phyloP scores from a whole-genome alignment of 2,797 vertebrate genomes.

The Atherinosoma microstoma region DNA sequence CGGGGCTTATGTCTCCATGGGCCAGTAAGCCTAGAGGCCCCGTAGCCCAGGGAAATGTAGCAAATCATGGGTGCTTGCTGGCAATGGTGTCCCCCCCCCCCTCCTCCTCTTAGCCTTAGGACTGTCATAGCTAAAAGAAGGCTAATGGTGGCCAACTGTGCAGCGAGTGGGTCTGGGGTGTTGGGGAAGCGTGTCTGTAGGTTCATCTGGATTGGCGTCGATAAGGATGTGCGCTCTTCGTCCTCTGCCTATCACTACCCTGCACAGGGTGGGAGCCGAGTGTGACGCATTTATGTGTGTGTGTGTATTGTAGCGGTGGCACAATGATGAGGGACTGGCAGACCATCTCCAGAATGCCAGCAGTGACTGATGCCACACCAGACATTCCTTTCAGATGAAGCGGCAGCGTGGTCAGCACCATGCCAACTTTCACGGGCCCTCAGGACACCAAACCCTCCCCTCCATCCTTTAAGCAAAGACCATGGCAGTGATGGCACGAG shows the following conservation, averaged over 20 bases:
- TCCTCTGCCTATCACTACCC: slow-evolving; percentile 83
- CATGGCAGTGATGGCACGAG: slow-evolving; percentile 53
- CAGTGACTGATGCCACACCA: slow-evolving; percentile 83
- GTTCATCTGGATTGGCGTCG: slow-evolving; percentile 87
- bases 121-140: slow-evolving; percentile 79
- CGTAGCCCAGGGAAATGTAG: slow-evolving; percentile 78
- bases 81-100: slow-evolving; percentile 62
- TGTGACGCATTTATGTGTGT: slow-evolving; percentile 62
- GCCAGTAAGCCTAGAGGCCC: slow-evolving; percentile 84
- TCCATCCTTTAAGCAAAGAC: slow-evolving; percentile 59
- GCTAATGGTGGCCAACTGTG: slow-evolving; percentile 83
- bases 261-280: slow-evolving; percentile 76
- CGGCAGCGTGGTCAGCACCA: slow-evolving; percentile 63
- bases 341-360: slow-evolving; percentile 77
- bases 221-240: slow-evolving; percentile 83
- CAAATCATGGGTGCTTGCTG: slow-evolving; percentile 84
- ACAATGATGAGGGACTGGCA: slow-evolving; percentile 76
- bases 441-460: slow-evolving; percentile 42
- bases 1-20: slow-evolving; percentile 83
- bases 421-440: slow-evolving; percentile 72
- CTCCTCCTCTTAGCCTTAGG: slow-evolving; percentile 80
- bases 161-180: slow-evolving; percentile 77
- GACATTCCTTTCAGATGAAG: slow-evolving; percentile 78
- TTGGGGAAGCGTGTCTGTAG: slow-evolving; percentile 82
- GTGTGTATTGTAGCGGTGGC: slow-evolving; percentile 59